Conservation (phyloP, 2,113 vertebrate species). For the Cololabis saira region DNA sequence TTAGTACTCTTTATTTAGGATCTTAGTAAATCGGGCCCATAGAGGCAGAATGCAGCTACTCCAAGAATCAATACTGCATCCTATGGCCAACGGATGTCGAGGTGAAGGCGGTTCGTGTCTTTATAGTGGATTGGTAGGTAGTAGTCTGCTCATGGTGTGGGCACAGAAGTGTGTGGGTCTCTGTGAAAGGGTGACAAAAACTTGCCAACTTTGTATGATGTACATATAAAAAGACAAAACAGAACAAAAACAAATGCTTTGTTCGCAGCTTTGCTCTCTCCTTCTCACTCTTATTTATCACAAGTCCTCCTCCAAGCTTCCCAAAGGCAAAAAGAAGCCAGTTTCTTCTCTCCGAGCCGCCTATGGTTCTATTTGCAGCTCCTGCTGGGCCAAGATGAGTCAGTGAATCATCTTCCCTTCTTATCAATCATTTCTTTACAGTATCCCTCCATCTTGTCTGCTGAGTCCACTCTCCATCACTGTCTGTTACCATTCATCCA, state of each 20-base stretch:
- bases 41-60: slow-evolving; percentile 28
- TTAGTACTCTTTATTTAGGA: no score
- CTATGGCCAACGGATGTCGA: slow-evolving; percentile 62
- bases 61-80: slow-evolving; percentile 70
- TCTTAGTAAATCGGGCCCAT: no score
- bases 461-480: slow-evolving; percentile 59
- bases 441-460: slow-evolving; percentile 63
- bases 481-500: slow-evolving; percentile 63
- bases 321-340: slow-evolving; percentile 43
- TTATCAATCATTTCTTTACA: slow-evolving; percentile 70
- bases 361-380: slow-evolving; percentile 54
- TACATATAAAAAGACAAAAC: slow-evolving; percentile 36
- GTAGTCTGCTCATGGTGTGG: neutral
- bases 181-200: slow-evolving; percentile 22
- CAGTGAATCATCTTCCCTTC: slow-evolving; percentile 72
- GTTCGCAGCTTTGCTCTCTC: slow-evolving; percentile 19
- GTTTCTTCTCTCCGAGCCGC: slow-evolving; percentile 51
- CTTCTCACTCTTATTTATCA: slow-evolving; percentile 31
- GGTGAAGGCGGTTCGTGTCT: slow-evolving; percentile 50
- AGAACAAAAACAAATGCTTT: slow-evolving; percentile 28
- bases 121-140: slow-evolving; percentile 33
- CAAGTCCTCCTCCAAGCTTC: slow-evolving; percentile 55
- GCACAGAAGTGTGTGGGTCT: neutral
- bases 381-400: slow-evolving; percentile 57
- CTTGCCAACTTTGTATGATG: slow-evolving; percentile 19